Percentiles rank a stretch among this genome's conserved stretches.
Evolutionary conservation across 2,113 vertebrate genomes (phyloP).

Genomic region (Gulo gulo): DNA sequence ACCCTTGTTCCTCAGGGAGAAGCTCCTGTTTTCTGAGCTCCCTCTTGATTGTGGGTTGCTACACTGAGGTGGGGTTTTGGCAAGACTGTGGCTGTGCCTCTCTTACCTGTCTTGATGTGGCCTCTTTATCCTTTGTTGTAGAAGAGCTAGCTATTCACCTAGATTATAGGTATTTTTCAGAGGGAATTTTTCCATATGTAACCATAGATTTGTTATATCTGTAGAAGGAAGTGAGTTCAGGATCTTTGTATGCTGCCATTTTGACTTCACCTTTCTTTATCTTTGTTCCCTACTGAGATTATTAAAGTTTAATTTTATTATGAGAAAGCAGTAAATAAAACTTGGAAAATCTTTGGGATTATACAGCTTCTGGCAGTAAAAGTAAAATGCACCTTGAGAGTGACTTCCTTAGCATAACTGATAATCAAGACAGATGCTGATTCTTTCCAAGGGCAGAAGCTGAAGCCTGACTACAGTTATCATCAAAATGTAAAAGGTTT

Average conservation of each 20-base stretch:
- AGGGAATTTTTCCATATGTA: background rate
- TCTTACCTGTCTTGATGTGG: background rate
- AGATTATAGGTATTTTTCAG: background rate
- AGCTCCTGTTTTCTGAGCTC: background rate
- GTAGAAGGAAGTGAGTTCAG: background rate
- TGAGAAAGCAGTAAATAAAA: constrained; percentile 23
- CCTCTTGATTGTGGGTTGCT: background rate
- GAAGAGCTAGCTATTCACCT: background rate
- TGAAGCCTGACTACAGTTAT: background rate
- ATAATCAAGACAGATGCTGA: background rate
- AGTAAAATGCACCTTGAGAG: background rate
- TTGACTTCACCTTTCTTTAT: background rate
- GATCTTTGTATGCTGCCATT: background rate
- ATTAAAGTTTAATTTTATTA: constrained; percentile 42
- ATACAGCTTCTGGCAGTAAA: background rate
- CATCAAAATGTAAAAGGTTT: constrained; percentile 20
- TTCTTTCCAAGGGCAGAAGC: background rate
- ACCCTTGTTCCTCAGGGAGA: background rate
- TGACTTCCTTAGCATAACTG: background rate
- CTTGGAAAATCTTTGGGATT: constrained; percentile 1
- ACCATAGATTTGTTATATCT: background rate
- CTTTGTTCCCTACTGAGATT: constrained; percentile 1
- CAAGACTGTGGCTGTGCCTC: background rate
- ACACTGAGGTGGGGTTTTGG: background rate
- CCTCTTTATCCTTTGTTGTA: background rate